These are phyloP conservation scores for Agrilus mali DNA, from an alignment of 2,888 invertebrate species.

Conservation along the genomic window DNA sequence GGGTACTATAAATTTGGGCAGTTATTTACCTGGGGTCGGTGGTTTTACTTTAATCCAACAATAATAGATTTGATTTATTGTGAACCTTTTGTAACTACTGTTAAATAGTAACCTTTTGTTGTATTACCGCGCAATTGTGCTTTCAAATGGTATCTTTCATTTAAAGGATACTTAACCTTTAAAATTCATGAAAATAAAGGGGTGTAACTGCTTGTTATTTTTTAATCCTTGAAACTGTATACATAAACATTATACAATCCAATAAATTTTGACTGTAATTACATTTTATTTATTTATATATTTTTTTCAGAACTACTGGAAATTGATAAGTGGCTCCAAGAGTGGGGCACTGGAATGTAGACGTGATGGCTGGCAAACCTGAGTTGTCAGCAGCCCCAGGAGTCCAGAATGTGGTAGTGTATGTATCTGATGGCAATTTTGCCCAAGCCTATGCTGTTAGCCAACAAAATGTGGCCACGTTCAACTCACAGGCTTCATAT, in stretches of 20 bases:
- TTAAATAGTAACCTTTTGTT: too few species aligned
- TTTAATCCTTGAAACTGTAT: neutral
- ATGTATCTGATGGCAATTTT: slow-evolving; percentile 44
- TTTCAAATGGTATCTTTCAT: too few species aligned
- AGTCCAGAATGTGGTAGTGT: slow-evolving; percentile 44
- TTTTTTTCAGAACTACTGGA: slow-evolving; percentile 28
- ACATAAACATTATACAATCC: too few species aligned
- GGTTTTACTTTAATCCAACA: too few species aligned
- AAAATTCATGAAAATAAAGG: neutral
- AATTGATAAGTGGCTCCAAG: slow-evolving; percentile 34
- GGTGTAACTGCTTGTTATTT: neutral
- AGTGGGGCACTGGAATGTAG: slow-evolving; percentile 58
- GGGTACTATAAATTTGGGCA: too few species aligned
- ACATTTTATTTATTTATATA: slow-evolving; percentile 1
- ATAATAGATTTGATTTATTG: too few species aligned
- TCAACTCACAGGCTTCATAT: slow-evolving; percentile 16
- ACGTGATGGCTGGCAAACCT: slow-evolving; percentile 68
- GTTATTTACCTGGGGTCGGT: too few species aligned
- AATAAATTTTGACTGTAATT: too few species aligned
- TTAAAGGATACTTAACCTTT: neutral
- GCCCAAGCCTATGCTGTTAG: slow-evolving; percentile 39
- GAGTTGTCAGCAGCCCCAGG: slow-evolving; percentile 47
- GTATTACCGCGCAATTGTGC: too few species aligned
- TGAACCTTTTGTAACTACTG: too few species aligned
- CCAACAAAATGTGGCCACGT: slow-evolving; percentile 31